Evolutionary conservation across 64 coral and sea anemone genomes (phyloP), one percentile per base, ranked within the genome.

Genomic region (Stichodactyla mertensii): DNA sequence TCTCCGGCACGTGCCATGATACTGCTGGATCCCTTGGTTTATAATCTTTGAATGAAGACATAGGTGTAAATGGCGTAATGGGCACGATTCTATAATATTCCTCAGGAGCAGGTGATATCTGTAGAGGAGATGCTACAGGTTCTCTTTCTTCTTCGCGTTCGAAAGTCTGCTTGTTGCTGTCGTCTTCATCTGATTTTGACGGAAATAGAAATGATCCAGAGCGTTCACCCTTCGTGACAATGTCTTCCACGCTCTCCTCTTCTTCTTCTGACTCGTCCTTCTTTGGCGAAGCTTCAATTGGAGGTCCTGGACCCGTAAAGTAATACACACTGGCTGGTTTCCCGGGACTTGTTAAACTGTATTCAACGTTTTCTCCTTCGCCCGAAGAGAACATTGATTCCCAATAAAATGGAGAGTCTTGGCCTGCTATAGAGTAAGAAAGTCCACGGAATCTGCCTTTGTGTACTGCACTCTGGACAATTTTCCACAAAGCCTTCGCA

Each of bases 21-120:
- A 85, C 71, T 7, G 91, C 78, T 24, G 57, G 80, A 20, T 96
- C 91, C 26, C 27, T 87, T 15, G 55, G 52, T 83, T 82, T 61
- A 20, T 84, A 83, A 19, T 82, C 67, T 55, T 88, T 96, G 62
- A 52, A 24, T 54, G 91, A 86, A 87, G 91, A 92, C 45, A 55
- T 64, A 7, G 94, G 84, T n/a, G 55, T 58, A 16, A 92, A 86
- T 83, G 94, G 94, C 6, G 94, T 92, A 23, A 96, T 80, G 19
- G 94, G 94, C 6, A 96, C 94, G 12, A 96, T 86, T 79, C 61
- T 89, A 77, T 96, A 96, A 55, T 96, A 96, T 51, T 96, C 94
- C 82, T 96, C 94, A 23, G 94, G 94, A 62, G 94, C 94, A 69
- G 94, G 94, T 10, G 94, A 96, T 19, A 96, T 83, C 62, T 89